phyloP scores from a whole-genome alignment of 2,113 vertebrate species.

The Chlamydotis undulata region DNA sequence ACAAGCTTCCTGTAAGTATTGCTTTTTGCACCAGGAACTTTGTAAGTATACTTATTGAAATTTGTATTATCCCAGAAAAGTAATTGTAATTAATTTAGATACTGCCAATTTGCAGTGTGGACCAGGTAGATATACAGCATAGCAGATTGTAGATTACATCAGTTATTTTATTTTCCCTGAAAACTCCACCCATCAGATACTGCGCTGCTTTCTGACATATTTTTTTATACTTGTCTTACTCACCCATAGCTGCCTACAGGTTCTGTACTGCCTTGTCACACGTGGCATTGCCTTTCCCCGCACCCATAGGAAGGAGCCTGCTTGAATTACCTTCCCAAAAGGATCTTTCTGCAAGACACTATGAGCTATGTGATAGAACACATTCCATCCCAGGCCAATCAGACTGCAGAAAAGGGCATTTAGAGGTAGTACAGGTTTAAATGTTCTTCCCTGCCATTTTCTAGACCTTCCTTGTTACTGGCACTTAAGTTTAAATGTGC shows the following conservation, averaged over 20 bases:
- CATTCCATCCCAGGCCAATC: background rate
- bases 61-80: background rate
- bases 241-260: background rate
- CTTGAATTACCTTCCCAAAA: background rate
- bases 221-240: background rate
- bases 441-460: background rate
- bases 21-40: background rate
- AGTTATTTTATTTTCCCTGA: background rate
- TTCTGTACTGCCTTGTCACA: background rate
- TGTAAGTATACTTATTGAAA: background rate
- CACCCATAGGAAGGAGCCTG: background rate
- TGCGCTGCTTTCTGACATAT: background rate
- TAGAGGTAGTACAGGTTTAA: background rate
- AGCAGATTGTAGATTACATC: background rate
- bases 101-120: background rate
- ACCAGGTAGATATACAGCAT: background rate
- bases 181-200: background rate
- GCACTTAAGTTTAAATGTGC: background rate
- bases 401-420: background rate
- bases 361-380: background rate
- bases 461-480: background rate
- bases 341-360: background rate
- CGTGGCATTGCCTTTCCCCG: background rate
- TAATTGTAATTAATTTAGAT: background rate
- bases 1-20: conserved; percentile 84